A percentile compares a stretch with the other conserved stretches of the same genome.
Conservation (phyloP, 2,113 vertebrate species). For the Muntiacus reevesi region DNA sequence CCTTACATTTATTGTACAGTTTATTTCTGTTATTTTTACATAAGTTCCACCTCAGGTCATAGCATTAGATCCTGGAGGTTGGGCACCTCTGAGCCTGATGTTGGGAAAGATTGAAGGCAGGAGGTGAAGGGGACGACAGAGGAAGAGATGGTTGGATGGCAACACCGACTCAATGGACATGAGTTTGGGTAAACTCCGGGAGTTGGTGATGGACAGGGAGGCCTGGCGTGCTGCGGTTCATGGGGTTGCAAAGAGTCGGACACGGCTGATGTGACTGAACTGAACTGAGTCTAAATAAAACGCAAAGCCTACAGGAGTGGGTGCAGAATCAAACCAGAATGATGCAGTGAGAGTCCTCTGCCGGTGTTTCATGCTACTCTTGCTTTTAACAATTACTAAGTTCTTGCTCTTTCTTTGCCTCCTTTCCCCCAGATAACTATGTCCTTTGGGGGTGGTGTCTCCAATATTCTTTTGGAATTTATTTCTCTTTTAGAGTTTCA, state of each 20-base stretch:
- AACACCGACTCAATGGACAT: no score
- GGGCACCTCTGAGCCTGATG: neutral
- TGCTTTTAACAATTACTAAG: neutral
- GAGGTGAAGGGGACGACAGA: no score
- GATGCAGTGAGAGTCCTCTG: accelerated
- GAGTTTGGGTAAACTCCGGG: no score
- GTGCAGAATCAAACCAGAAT: neutral
- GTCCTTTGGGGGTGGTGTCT: neutral
- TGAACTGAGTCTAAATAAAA: neutral
- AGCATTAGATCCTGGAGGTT: neutral
- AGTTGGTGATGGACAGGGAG: no score
- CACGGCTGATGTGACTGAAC: no score
- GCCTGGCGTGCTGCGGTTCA: no score
- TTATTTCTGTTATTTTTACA: neutral
- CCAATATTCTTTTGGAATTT: neutral
- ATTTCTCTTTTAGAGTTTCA: neutral
- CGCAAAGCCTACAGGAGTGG: neutral
- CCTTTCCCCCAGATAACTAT: neutral
- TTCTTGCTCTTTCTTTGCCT: neutral
- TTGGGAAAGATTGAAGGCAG: no score
- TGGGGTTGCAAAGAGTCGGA: no score
- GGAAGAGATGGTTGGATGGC: no score
- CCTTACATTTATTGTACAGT: neutral
- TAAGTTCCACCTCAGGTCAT: neutral
- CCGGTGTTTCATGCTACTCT: accelerated